Base-by-base conservation (phyloP, 1,140 invertebrate species). In the Copidosoma floridanum region DNA sequence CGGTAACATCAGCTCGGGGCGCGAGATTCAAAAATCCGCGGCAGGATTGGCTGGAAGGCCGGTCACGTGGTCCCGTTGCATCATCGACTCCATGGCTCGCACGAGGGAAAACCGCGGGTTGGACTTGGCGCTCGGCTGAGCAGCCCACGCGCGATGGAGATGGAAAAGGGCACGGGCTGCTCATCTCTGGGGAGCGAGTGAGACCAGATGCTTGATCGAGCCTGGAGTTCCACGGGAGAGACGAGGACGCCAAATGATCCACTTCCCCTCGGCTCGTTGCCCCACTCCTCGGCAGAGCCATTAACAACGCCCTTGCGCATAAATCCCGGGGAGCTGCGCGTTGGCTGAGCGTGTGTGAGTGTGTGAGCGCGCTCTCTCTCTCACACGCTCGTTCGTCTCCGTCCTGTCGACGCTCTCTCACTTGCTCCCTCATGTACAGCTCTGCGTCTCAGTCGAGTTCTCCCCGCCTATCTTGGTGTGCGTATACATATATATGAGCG, bases 281-380 rank as follows among this genome's bases (percentile, higher is more conserved):
- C 38, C 44, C 48, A 47, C 21, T 54, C 66, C 70, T 46, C 66
- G 70, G 68, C 73, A 70, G 67, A 69, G 63, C 74, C 72, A 78
- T 78, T 78, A 79, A 78, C 76, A 79, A 79, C 77, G 78, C 77
- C 77, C 76, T 79, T 77, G 77, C 78, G 75, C 77, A 80, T 80
- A 80, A 80, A 79, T 79, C 73, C 59, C 58, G 64, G 69, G 68
- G 60, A 44, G 67, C 55, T 51, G 64, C 66, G 61, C 59, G 44
- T 35, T 41, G 40, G 65, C 43, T 69, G 63, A 54, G 64, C 61
- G 38, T 21, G 57, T 50, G 48, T 65, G 41, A 50, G 65, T 62
- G 57, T 56, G 65, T 61, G 65, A 56, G 41, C 46, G 47, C 66
- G 50, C 58, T 65, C 51, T 47, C 56, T 62, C 55, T 46, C 47